phyloP scores from a whole-genome alignment of 2,113 vertebrate species.

The Phycodurus eques region DNA sequence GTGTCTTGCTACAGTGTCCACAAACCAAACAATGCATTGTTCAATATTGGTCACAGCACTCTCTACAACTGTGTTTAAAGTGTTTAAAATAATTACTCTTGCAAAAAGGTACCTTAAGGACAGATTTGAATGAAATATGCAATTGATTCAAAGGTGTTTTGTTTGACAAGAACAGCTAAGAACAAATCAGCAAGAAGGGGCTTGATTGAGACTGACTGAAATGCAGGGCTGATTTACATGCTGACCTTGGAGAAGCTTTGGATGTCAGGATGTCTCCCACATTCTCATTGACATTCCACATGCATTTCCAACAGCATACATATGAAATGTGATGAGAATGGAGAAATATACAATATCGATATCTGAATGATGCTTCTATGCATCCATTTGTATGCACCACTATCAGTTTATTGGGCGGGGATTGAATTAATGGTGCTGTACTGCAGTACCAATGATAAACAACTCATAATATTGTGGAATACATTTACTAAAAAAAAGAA shows the following conservation, averaged over 20 bases:
- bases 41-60: background rate
- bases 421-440: slow-evolving; percentile 42
- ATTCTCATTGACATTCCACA: slow-evolving; percentile 62
- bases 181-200: slow-evolving; percentile 40
- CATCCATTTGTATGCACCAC: slow-evolving; percentile 17
- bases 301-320: slow-evolving; percentile 76
- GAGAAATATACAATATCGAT: slow-evolving; percentile 56
- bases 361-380: slow-evolving; percentile 48
- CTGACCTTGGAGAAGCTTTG: slow-evolving; percentile 63
- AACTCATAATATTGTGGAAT: background rate
- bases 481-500: background rate
- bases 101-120: slow-evolving; percentile 18
- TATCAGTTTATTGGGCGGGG: slow-evolving; percentile 30
- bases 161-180: slow-evolving; percentile 39
- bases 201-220: slow-evolving; percentile 37
- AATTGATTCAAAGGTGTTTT: slow-evolving; percentile 32
- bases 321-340: slow-evolving; percentile 66
- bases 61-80: background rate
- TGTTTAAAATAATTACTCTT: slow-evolving; percentile 1
- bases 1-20: background rate
- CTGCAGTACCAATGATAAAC: slow-evolving; percentile 21
- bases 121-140: slow-evolving; percentile 6
- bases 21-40: background rate
- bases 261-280: slow-evolving; percentile 54
- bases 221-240: slow-evolving; percentile 48